Evolutionary conservation across 2,113 vertebrate genomes (phyloP).

Genomic region (Trogon melanurus): DNA sequence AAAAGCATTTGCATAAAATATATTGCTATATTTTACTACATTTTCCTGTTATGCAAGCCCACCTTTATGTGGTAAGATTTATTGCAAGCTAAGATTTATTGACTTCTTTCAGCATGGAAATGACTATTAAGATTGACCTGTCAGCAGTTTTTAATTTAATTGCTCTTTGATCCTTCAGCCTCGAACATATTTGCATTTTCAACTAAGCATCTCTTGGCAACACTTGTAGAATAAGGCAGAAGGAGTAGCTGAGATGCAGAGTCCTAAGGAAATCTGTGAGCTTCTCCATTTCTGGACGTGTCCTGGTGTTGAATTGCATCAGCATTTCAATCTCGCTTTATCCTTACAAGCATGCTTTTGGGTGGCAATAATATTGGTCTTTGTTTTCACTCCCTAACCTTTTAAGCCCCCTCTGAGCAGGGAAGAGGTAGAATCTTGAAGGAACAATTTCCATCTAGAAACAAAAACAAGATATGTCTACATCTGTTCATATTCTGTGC

Average conservation of each 20-base stretch:
- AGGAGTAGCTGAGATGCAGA: background rate
- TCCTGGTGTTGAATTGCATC: background rate
- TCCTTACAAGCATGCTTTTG: background rate
- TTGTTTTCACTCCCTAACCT: background rate
- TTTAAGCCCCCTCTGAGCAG: background rate
- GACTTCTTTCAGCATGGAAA: slow-evolving; percentile 65
- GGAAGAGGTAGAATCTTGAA: background rate
- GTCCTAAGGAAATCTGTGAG: background rate
- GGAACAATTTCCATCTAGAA: background rate
- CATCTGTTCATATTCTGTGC: background rate
- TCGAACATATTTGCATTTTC: slow-evolving; percentile 63
- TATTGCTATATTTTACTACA: slow-evolving; percentile 61
- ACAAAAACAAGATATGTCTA: background rate
- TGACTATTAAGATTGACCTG: slow-evolving; percentile 61
- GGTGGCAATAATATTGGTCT: background rate
- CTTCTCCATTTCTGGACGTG: background rate
- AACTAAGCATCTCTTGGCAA: slow-evolving; percentile 68
- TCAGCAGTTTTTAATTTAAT: slow-evolving; percentile 72
- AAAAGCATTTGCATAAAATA: slow-evolving; percentile 71
- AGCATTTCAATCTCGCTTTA: background rate
- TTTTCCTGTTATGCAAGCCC: slow-evolving; percentile 56
- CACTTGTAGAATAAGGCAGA: background rate
- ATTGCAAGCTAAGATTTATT: slow-evolving; percentile 63
- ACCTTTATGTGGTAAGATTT: slow-evolving; percentile 59
- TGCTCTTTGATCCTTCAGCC: slow-evolving; percentile 69